Percentiles rank a stretch among this genome's conserved stretches.
Conservation (phyloP, 2,797 vertebrate species). For the Spinibarbus caldwelli region DNA sequence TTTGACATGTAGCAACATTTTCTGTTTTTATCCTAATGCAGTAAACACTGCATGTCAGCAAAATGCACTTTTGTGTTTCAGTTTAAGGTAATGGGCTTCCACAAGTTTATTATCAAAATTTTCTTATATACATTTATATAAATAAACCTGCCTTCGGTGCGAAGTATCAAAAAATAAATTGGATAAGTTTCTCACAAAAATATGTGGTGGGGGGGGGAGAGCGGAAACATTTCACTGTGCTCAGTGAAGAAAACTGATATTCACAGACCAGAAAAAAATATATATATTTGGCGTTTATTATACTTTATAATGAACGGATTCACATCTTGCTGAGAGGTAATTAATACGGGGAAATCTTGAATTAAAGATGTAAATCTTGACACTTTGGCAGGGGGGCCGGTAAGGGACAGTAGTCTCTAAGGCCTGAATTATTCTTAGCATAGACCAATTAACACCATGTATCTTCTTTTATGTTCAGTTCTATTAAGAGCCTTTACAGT, state of each 20-base stretch:
- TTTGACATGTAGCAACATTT: background rate
- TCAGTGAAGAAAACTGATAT: slow-evolving; percentile 72
- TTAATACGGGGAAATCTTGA: slow-evolving; percentile 94
- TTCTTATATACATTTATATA: background rate
- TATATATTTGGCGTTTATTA: slow-evolving; percentile 81
- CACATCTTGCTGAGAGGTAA: slow-evolving; percentile 89
- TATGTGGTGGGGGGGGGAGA: slow-evolving; percentile 51
- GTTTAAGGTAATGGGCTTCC: background rate
- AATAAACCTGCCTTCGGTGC: slow-evolving; percentile 14
- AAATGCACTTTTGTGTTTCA: slow-evolving; percentile 3
- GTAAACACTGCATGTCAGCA: background rate
- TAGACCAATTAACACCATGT: slow-evolving; percentile 97
- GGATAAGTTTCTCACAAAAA: slow-evolving; percentile 31
- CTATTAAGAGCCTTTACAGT: slow-evolving; percentile 96
- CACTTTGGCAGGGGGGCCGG: slow-evolving; percentile 88
- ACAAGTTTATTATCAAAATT: background rate
- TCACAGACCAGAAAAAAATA: slow-evolving; percentile 65
- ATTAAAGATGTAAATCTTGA: slow-evolving; percentile 98
- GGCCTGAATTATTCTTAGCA: slow-evolving; percentile 95
- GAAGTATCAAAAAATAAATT: background rate
- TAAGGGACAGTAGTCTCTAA: slow-evolving; percentile 93
- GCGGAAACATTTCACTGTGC: slow-evolving; percentile 49
- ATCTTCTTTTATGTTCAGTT: slow-evolving; percentile 98
- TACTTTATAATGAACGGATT: slow-evolving; percentile 89
- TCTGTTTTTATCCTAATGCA: background rate